phyloP scores from a whole-genome alignment of 2,888 invertebrate species.

The Mythimna pallens region DNA sequence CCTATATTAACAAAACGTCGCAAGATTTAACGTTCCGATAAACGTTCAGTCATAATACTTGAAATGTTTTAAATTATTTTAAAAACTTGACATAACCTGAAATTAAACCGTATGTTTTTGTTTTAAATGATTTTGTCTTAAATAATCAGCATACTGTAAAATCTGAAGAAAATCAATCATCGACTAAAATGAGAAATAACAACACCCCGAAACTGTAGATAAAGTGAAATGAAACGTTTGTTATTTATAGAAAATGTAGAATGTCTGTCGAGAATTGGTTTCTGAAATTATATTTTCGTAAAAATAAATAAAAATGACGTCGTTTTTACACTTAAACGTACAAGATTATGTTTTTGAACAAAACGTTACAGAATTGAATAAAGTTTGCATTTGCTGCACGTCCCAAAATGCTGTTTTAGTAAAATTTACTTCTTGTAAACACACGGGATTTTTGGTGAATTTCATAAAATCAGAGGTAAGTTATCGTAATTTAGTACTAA shows the following conservation, averaged over 20 bases:
- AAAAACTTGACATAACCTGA: not conserved
- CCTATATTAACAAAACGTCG: conserved; percentile 30
- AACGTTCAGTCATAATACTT: fast-evolving
- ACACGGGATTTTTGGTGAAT: conserved; percentile 70
- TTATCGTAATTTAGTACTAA: conserved; percentile 1
- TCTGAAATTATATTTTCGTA: not conserved
- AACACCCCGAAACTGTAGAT: fast-evolving
- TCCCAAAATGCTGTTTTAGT: conserved; percentile 66
- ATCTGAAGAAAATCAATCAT: not conserved
- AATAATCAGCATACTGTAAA: not conserved
- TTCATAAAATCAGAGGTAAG: conserved; percentile 73
- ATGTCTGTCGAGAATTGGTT: conserved; percentile 51
- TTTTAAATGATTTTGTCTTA: not conserved
- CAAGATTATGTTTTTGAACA: conserved; percentile 27
- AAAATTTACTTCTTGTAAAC: conserved; percentile 73
- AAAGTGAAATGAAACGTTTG: conserved; percentile 39
- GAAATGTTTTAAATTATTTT: not conserved
- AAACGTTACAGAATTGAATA: conserved; percentile 18
- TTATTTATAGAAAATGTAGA: conserved; percentile 16
- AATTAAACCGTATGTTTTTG: not conserved
- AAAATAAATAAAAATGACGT: conserved; percentile 40
- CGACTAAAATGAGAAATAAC: not conserved
- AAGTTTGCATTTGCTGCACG: conserved; percentile 75
- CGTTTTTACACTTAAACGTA: conserved; percentile 41
- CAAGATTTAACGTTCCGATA: conserved; percentile 10